Conservation (phyloP, 2,797 vertebrate genomes). For the Pangasius larnaudii region DNA sequence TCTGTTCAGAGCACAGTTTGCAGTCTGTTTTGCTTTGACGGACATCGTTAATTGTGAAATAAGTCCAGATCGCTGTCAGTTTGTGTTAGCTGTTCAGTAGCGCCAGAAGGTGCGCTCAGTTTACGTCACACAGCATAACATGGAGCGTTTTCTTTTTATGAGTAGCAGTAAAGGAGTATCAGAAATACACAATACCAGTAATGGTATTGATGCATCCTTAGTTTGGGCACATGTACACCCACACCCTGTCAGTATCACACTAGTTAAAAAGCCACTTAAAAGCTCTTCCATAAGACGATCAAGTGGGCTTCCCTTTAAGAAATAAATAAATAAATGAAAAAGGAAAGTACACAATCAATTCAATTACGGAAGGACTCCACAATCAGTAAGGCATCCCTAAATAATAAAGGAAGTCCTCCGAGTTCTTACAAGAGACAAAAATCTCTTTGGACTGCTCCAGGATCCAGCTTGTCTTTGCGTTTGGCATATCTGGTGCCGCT, state of each 20-base stretch:
- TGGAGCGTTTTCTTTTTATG: not conserved
- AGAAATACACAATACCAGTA: not conserved
- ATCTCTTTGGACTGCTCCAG: slow-evolving; percentile 35
- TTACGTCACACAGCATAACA: not conserved
- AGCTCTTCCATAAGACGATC: slow-evolving; percentile 25
- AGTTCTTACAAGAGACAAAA: slow-evolving; percentile 36
- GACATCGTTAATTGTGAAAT: not conserved
- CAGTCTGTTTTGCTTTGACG: not conserved
- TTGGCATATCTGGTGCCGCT: slow-evolving; percentile 51
- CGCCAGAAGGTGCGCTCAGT: not conserved
- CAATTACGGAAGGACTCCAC: slow-evolving; percentile 37
- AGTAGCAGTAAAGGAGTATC: not conserved
- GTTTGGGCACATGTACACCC: not conserved
- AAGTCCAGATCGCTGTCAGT: not conserved
- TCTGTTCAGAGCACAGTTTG: not conserved
- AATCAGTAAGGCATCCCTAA: slow-evolving; percentile 28
- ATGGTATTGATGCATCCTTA: not conserved
- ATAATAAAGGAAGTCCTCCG: slow-evolving; percentile 22
- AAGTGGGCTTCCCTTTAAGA: slow-evolving; percentile 31
- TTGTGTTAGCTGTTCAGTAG: not conserved
- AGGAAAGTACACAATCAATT: slow-evolving; percentile 41
- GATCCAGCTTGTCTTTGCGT: slow-evolving; percentile 40
- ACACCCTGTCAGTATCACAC: not conserved
- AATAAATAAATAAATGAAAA: not conserved
- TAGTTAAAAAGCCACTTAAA: not conserved